Evolutionary conservation across 2,113 vertebrate species (phyloP).

Genomic region (Dasyurus viverrinus): DNA sequence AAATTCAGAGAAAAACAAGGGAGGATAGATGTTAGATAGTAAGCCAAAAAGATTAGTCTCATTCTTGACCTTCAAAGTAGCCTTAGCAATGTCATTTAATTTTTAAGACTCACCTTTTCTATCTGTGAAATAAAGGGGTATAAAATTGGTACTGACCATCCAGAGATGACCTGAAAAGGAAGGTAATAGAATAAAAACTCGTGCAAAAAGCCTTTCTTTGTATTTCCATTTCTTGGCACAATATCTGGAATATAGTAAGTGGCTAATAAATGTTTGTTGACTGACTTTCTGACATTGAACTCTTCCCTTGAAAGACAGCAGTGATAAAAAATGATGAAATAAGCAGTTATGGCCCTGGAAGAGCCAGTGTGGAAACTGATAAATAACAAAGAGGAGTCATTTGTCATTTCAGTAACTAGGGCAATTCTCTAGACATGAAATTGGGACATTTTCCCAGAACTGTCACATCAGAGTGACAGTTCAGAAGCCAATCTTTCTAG

Average conservation of each 20-base stretch:
- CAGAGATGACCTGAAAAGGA: neutral
- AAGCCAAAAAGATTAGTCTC: neutral
- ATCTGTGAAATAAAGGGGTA: neutral
- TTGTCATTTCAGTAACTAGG: constrained; percentile 1
- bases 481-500: neutral
- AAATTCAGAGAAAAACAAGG: neutral
- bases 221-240: neutral
- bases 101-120: neutral
- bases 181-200: neutral
- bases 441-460: constrained; percentile 1
- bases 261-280: neutral
- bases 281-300: neutral
- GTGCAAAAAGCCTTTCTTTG: neutral
- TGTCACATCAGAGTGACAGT: neutral
- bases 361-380: neutral
- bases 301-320: neutral
- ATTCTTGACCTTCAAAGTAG: neutral
- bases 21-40: neutral
- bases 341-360: neutral
- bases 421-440: neutral
- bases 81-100: neutral
- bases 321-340: neutral
- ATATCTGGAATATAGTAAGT: neutral
- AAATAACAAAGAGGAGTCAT: neutral
- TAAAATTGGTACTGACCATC: neutral